A percentile compares a stretch with the other conserved stretches of the same genome.
Evolutionary conservation across 2,113 vertebrate species (phyloP).

Genomic region (Sander lucioperca): DNA sequence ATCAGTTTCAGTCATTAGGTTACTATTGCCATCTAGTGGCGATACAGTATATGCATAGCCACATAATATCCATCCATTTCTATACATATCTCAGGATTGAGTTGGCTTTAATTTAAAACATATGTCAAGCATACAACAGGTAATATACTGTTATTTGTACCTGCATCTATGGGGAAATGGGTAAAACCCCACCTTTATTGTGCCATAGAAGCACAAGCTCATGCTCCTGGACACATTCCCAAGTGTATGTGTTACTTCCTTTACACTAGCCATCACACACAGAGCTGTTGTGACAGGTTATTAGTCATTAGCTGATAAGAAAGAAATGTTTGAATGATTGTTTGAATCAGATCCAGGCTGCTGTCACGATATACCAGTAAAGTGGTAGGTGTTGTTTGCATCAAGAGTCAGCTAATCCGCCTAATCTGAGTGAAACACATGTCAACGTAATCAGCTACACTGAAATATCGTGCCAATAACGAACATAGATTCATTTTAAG

Average conservation of each 20-base stretch:
- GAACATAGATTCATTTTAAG: neutral
- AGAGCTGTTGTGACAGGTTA: neutral
- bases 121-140: neutral
- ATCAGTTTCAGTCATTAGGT: neutral
- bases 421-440: constrained; percentile 6
- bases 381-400: constrained; percentile 28
- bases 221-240: neutral
- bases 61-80: neutral
- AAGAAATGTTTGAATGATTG: neutral
- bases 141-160: neutral
- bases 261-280: neutral
- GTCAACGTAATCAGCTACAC: neutral
- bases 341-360: constrained; percentile 31
- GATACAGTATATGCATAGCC: neutral
- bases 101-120: neutral
- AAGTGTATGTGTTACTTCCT: neutral
- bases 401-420: constrained; percentile 15
- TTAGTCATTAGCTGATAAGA: neutral
- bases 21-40: constrained; percentile 31
- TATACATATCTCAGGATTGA: neutral
- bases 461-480: neutral
- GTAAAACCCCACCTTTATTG: neutral
- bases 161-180: neutral
- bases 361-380: constrained; percentile 6
- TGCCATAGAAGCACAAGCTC: neutral